phyloP scores from a whole-genome alignment of 2,888 invertebrate species.

The Caenorhabditis sp. region DNA sequence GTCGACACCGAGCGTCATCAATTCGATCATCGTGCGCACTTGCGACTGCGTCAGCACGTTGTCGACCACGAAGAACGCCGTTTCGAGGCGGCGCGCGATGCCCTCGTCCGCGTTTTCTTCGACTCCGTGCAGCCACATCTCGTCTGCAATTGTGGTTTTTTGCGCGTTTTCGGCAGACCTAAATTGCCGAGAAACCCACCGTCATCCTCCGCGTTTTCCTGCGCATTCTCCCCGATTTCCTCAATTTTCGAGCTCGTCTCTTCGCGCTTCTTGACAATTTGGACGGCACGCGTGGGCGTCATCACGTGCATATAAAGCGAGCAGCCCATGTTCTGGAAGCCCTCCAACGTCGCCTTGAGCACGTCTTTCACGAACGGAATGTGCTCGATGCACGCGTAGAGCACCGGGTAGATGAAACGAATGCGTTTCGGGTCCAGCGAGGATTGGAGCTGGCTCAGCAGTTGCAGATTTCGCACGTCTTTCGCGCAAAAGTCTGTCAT shows the following conservation, averaged over 20 bases:
- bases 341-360: conserved; percentile 21
- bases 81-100: conserved; percentile 18
- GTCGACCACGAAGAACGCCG: conserved; percentile 17
- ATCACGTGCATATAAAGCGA: conserved; percentile 32
- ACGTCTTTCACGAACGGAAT: conserved; percentile 24
- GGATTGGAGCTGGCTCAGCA: conserved; percentile 6
- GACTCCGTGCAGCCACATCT: conserved; percentile 31
- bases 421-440: conserved; percentile 16
- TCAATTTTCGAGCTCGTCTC: conserved; percentile 9
- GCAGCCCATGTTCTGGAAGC: conserved; percentile 17
- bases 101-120: conserved; percentile 8
- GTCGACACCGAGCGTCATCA: conserved; percentile 31
- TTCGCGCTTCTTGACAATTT: not conserved
- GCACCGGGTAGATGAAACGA: not conserved
- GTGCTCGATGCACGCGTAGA: conserved; percentile 17
- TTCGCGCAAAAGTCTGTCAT: conserved; percentile 11
- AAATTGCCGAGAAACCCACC: too few relatives aligned
- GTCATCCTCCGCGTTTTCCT: not conserved
- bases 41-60: conserved; percentile 5
- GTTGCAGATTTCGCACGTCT: conserved; percentile 23
- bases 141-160: too few relatives aligned
- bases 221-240: conserved; percentile 33
- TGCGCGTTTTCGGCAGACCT: too few relatives aligned
- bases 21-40: conserved; percentile 29
- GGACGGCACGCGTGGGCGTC: conserved; percentile 5